A percentile compares a stretch with the other conserved stretches of the same genome.
phyloP scores from a whole-genome alignment of 2,888 invertebrate species.

The Leptinotarsa tumamoca region DNA sequence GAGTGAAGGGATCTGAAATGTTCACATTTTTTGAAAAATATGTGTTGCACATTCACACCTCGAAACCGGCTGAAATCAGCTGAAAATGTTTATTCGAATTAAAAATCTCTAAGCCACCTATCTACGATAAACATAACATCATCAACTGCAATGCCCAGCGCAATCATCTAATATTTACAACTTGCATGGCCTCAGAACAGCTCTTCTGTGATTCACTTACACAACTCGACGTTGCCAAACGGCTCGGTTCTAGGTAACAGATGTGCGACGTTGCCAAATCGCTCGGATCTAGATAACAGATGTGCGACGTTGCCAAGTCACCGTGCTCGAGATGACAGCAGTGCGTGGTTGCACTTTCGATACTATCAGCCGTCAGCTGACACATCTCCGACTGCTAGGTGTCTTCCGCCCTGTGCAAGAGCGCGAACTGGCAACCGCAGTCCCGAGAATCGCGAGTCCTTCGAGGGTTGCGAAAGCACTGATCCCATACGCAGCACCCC shows the following conservation, averaged over 20 bases:
- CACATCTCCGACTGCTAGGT: conserved; percentile 69
- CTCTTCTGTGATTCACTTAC: conserved; percentile 41
- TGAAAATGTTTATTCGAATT: too few relatives aligned
- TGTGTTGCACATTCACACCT: too few relatives aligned
- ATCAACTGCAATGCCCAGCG: conserved; percentile 31
- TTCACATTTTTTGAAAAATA: too few relatives aligned
- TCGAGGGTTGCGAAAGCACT: conserved; percentile 88
- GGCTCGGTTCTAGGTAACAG: conserved; percentile 36
- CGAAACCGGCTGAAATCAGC: too few relatives aligned
- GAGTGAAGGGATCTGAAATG: too few relatives aligned
- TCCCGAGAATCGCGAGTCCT: conserved; percentile 81
- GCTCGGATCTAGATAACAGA: conserved; percentile 25
- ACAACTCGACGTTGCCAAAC: conserved; percentile 33
- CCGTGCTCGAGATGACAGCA: conserved; percentile 18
- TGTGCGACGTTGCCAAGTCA: conserved; percentile 32
- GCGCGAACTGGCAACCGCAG: conserved; percentile 91
- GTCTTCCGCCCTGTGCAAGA: conserved; percentile 86
- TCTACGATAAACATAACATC: conserved; percentile 26
- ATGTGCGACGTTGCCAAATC: conserved; percentile 36
- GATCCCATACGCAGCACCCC: conserved; percentile 88
- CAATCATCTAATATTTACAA: conserved; percentile 47
- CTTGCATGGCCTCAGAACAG: conserved; percentile 50
- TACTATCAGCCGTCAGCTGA: conserved; percentile 37
- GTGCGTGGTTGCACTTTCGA: conserved; percentile 19
- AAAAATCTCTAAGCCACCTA: conserved; percentile 36